phyloP scores from a whole-genome alignment of 2,888 invertebrate genomes.

The Nomada fabriciana region DNA sequence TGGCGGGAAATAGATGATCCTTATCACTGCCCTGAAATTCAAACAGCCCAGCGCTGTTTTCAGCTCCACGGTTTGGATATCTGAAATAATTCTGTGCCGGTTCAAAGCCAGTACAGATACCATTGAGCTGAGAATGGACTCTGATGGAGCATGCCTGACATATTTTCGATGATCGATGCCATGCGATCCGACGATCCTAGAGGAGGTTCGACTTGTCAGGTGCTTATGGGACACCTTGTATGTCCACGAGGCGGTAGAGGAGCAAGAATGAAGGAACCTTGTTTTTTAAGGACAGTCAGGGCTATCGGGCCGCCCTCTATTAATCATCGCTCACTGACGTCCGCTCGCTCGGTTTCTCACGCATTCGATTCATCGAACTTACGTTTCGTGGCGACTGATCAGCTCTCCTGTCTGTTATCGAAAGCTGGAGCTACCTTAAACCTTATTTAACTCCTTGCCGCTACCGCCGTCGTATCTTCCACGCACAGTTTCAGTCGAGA shows the following conservation, averaged over 20 bases:
- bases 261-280: slow-evolving; percentile 58
- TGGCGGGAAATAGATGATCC: no score
- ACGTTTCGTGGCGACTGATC: slow-evolving; percentile 44
- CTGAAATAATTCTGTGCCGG: slow-evolving; percentile 10
- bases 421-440: slow-evolving; percentile 45
- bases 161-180: slow-evolving; percentile 73
- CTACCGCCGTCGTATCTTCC: slow-evolving; percentile 53
- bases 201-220: slow-evolving; percentile 64
- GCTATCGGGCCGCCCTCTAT: slow-evolving; percentile 73
- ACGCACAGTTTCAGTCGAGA: slow-evolving; percentile 26
- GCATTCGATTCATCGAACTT: slow-evolving; percentile 67
- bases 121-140: slow-evolving; percentile 43
- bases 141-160: slow-evolving; percentile 59
- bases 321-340: slow-evolving; percentile 74
- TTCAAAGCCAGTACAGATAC: slow-evolving; percentile 18
- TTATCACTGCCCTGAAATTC: no score
- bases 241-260: slow-evolving; percentile 41
- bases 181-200: slow-evolving; percentile 58
- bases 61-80: not conserved
- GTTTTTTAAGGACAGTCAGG: slow-evolving; percentile 65
- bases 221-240: slow-evolving; percentile 75
- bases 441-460: slow-evolving; percentile 55
- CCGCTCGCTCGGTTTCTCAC: slow-evolving; percentile 70
- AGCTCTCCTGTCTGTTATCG: slow-evolving; percentile 60
- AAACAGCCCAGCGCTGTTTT: no score